phyloP scores from a whole-genome alignment of 2,113 vertebrate genomes.

The Heloderma charlesbogerti region DNA sequence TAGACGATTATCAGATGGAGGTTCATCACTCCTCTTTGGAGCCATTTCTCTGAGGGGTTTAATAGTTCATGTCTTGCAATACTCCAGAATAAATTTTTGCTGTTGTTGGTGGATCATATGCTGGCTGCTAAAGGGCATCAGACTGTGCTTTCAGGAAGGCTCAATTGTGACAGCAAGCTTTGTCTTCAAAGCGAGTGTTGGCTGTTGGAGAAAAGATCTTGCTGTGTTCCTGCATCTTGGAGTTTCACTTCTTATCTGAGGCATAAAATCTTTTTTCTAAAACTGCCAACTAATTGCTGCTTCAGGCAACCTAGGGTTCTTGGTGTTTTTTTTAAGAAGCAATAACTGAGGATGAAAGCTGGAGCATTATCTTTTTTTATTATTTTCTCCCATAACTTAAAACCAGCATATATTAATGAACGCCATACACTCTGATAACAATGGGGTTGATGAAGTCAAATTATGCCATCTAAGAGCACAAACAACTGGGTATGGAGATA shows the following conservation, averaged over 20 bases:
- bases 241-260: neutral
- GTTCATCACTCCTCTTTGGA: neutral
- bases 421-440: neutral
- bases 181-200: neutral
- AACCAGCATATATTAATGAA: neutral
- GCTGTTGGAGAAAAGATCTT: neutral
- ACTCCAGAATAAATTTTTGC: neutral
- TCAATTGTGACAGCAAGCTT: fast-evolving
- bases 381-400: neutral
- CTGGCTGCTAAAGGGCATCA: neutral
- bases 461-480: neutral
- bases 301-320: neutral
- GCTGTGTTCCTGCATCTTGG: neutral
- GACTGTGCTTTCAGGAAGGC: neutral
- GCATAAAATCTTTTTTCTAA: neutral
- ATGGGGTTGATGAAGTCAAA: neutral
- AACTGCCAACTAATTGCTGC: neutral
- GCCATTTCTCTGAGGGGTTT: neutral
- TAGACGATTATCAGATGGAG: neutral
- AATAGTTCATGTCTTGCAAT: neutral
- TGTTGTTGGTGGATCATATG: neutral
- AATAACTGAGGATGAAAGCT: neutral
- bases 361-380: neutral
- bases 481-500: neutral
- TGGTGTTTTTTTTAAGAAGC: neutral